Conservation (phyloP, 2,113 vertebrate species). For the Oreotragus oreotragus region DNA sequence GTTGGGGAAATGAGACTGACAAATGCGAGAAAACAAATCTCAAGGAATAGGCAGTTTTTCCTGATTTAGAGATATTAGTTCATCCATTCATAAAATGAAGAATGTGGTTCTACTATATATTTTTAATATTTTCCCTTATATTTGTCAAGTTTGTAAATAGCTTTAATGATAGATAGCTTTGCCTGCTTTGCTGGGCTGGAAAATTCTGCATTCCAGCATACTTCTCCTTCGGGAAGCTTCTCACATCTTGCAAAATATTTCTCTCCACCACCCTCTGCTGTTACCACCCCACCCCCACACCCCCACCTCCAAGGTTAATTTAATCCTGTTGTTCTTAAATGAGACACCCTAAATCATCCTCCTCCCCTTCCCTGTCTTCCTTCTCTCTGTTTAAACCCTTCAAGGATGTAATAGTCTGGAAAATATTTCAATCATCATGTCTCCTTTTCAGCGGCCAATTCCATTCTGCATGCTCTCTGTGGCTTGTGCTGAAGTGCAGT, state of each 20-base stretch:
- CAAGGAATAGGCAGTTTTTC: not conserved
- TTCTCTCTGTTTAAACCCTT: conserved; percentile 45
- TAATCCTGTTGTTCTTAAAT: conserved; percentile 64
- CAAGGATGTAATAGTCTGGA: conserved; percentile 60
- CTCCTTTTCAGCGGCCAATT: conserved; percentile 26
- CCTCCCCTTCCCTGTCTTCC: conserved; percentile 33
- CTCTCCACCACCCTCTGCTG: not conserved
- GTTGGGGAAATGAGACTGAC: not conserved
- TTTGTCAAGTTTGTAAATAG: conserved; percentile 61
- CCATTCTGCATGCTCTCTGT: not conserved
- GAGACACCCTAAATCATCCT: conserved; percentile 53
- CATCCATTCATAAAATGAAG: not conserved
- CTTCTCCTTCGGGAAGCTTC: conserved; percentile 46
- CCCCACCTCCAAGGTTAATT: conserved; percentile 51
- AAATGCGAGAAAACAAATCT: not conserved
- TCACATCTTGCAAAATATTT: conserved; percentile 35
- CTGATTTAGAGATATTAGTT: not conserved
- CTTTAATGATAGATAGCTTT: conserved; percentile 63
- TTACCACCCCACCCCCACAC: not conserved
- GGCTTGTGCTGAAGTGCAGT: not conserved
- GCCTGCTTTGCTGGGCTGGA: conserved; percentile 37
- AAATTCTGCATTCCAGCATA: not conserved
- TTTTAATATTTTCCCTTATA: conserved; percentile 38
- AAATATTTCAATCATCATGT: conserved; percentile 59
- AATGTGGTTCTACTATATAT: not conserved